These are phyloP conservation scores for Deroplatys truncata DNA, from an alignment of 2,888 invertebrate genomes.

Conservation along the genomic window DNA sequence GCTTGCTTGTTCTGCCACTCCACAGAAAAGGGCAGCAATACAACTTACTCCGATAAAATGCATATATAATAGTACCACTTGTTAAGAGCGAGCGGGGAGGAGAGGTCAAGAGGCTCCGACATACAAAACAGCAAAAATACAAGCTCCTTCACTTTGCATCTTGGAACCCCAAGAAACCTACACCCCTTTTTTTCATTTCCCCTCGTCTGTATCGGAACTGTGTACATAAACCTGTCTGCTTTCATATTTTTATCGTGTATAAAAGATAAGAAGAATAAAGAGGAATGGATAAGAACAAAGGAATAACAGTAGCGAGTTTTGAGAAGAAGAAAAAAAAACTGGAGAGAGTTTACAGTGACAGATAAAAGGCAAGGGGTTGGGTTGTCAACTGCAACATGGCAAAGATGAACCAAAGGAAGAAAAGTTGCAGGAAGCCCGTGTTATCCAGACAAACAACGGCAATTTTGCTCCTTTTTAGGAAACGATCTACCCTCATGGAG, in stretches of 20 bases:
- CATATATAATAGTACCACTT: background rate
- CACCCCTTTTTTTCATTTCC: background rate
- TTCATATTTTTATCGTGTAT: background rate
- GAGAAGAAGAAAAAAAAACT: background rate
- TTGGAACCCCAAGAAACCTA: background rate
- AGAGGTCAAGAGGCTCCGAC: background rate
- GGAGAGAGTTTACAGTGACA: background rate
- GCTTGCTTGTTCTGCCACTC: background rate
- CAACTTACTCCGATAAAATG: background rate
- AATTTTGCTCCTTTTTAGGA: background rate
- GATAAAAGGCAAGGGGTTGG: background rate
- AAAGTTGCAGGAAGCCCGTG: background rate
- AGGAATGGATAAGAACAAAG: background rate
- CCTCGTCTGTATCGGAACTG: background rate
- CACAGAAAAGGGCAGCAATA: background rate
- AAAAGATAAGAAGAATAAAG: background rate
- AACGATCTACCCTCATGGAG: background rate
- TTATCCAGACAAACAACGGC: background rate
- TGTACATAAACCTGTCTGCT: background rate
- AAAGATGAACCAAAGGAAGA: background rate
- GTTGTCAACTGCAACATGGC: background rate
- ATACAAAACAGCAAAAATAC: background rate
- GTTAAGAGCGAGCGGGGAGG: background rate
- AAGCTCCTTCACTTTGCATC: background rate
- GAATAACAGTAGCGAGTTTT: background rate